Percentiles rank a stretch among this genome's conserved stretches.
Evolutionary conservation across 2,797 vertebrate species (phyloP).

Genomic region (Macropus fuliginosus): DNA sequence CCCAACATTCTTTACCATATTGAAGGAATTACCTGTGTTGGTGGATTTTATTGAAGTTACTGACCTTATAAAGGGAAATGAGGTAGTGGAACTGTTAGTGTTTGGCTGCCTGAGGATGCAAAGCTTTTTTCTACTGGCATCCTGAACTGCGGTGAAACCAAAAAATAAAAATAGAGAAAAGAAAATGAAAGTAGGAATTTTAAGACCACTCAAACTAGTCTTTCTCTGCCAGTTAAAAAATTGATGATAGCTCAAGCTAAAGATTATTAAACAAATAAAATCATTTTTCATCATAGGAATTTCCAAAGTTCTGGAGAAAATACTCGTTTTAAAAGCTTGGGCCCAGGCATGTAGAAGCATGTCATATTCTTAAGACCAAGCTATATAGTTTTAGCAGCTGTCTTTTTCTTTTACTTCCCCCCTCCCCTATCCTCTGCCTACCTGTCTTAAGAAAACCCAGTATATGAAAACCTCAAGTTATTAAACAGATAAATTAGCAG

Average conservation of each 20-base stretch:
- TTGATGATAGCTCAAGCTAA: not conserved
- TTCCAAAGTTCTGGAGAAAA: conserved; percentile 36
- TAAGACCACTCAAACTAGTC: not conserved
- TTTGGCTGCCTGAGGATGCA: not conserved
- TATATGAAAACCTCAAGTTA: conserved; percentile 1
- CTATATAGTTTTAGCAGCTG: not conserved
- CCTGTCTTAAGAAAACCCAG: conserved; percentile 15
- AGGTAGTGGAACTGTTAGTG: not conserved
- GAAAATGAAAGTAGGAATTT: not conserved
- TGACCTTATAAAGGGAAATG: not conserved
- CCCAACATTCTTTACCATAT: not conserved
- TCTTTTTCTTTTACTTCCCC: not conserved
- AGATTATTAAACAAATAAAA: not conserved
- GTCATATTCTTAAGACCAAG: conserved; percentile 48
- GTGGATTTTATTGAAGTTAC: not conserved
- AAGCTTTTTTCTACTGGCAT: not conserved
- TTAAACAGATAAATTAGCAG: not conserved
- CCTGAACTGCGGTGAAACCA: not conserved
- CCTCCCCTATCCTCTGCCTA: not conserved
- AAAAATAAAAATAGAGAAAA: conserved; percentile 7
- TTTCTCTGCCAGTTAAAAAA: not conserved
- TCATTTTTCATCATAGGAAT: conserved; percentile 3
- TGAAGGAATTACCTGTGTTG: conserved; percentile 21
- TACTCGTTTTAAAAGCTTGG: conserved; percentile 18
- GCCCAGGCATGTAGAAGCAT: not conserved